Conservation (phyloP, 2,888 invertebrate genomes). For the Himalopsyche anomala region DNA sequence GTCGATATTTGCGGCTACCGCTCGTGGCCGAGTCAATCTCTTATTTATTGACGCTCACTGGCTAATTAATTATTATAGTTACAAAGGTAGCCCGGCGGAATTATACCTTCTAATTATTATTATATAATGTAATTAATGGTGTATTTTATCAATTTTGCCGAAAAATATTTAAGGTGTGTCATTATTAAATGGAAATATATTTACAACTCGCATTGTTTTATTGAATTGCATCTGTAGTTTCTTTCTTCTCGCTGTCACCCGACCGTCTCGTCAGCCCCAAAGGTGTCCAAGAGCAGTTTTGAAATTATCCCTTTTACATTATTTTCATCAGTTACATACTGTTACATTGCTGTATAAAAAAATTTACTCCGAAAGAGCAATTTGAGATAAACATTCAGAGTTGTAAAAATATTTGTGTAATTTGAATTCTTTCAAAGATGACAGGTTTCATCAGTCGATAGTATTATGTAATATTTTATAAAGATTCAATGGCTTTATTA, state of each 20-base stretch:
- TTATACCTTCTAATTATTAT: slow-evolving; percentile 40
- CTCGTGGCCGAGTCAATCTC: slow-evolving; percentile 6
- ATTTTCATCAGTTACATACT: too few species aligned
- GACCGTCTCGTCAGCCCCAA: too few species aligned
- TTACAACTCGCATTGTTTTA: background rate
- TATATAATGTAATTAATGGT: slow-evolving; percentile 38
- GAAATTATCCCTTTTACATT: too few species aligned
- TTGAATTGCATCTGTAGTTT: slow-evolving; percentile 1
- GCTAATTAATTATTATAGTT: slow-evolving; percentile 6
- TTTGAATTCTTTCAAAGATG: background rate
- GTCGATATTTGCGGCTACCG: slow-evolving; percentile 12
- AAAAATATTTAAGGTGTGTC: slow-evolving; percentile 39
- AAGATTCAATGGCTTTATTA: background rate
- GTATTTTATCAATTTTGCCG: slow-evolving; percentile 43
- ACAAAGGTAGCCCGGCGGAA: slow-evolving; percentile 39
- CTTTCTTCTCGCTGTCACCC: too few species aligned
- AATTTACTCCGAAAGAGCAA: background rate
- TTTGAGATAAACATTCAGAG: background rate
- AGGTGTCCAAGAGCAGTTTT: too few species aligned
- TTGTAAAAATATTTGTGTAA: slow-evolving; percentile 23
- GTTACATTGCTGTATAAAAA: too few species aligned
- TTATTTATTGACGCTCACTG: slow-evolving; percentile 13
- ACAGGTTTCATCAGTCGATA: background rate
- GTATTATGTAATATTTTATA: slow-evolving; percentile 41
- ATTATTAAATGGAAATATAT: slow-evolving; percentile 26